Evolutionary conservation across 2,113 vertebrate species (phyloP).

Genomic region (Dasyprocta punctata): DNA sequence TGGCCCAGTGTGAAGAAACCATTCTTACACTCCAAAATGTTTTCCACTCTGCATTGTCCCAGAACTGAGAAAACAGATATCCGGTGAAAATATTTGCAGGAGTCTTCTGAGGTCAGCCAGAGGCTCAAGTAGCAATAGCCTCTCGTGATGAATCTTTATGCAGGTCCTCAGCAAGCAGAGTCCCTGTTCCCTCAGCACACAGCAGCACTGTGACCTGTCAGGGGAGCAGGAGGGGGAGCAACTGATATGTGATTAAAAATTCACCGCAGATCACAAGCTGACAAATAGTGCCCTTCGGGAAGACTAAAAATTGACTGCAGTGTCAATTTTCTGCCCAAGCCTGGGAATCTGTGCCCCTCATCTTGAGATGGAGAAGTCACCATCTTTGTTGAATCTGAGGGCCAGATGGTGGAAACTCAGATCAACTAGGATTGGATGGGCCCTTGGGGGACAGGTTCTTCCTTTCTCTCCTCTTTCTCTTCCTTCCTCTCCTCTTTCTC

Average conservation of each 20-base stretch:
- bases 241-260: slow-evolving; percentile 60
- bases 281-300: slow-evolving; percentile 43
- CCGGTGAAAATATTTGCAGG: slow-evolving; percentile 17
- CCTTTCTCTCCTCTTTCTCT: background rate
- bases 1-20: background rate
- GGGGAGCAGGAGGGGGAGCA: accelerated
- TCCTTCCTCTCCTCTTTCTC: accelerated
- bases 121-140: background rate
- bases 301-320: slow-evolving; percentile 63
- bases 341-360: background rate
- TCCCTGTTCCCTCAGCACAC: background rate
- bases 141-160: background rate
- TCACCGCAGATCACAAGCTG: background rate
- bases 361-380: background rate
- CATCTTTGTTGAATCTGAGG: background rate
- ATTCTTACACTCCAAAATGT: too few relatives aligned
- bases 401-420: background rate
- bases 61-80: background rate
- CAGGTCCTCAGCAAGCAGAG: background rate
- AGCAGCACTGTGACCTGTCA: background rate
- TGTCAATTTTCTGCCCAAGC: slow-evolving; percentile 54
- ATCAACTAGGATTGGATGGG: background rate
- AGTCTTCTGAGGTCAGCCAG: background rate
- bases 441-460: background rate
- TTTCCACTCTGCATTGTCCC: background rate